Base-by-base conservation (phyloP, 2,113 vertebrate genomes). In the Cygnus buccinator region DNA sequence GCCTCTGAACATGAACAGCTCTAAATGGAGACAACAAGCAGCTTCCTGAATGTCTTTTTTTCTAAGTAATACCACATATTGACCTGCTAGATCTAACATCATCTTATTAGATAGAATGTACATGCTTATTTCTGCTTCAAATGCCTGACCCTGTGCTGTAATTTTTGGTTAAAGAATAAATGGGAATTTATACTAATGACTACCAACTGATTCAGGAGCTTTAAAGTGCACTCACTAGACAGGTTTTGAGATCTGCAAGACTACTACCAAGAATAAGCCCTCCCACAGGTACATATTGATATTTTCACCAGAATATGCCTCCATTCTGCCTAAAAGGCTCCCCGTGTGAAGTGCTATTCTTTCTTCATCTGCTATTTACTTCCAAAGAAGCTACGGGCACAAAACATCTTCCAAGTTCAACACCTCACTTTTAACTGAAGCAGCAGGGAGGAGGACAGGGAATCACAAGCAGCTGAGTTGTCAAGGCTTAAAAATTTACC, bases 1-100 rank as follows among this genome's bases (percentile, higher is more conserved):
- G 55, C 41, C 59, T 84, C 70, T 76, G 89, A 97, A 87, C 21
- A 31, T 26, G 76, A 75, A 29, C 67, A 70, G 33, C 8, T 96
- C 29, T 79, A 92, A 97, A 87, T 58, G 16, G 91, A 93, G 22
- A 5, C 59, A 91, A 82, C 58, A 86, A 33, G 54, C 73, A 95
- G 86, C 19, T 87, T 95, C 44, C 63, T 11, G 12, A 90, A 83
- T 55, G 23, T 85, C 58, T 89, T 55, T 82, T 50, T 26, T 87
- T 83, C 76, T 67, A 66, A 18, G 18, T 84, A 87, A 92, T 68
- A 77, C 18, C 3, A 12, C 37, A 84, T 75, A 82, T 22, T 87
- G 48, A 63, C 48, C 39, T 77, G 14, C 44, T 65, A 84, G 43
- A 81, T 75, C 44, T 29, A 71, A 17, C 61, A 77, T 23, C 31